Conservation (phyloP, 2,113 vertebrate species). For the Lophotis ruficrista region DNA sequence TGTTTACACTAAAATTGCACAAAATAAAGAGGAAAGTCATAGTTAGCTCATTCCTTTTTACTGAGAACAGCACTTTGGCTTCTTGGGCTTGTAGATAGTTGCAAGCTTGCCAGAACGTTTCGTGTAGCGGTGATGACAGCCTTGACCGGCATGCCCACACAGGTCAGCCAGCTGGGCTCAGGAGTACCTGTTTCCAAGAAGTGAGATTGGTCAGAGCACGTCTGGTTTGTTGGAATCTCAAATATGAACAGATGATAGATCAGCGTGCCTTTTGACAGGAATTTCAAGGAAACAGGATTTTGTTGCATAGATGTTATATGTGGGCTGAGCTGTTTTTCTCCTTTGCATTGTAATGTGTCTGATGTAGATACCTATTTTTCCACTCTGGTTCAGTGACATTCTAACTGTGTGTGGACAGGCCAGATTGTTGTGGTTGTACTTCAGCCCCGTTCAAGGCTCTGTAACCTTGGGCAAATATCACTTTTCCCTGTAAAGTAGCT, state of each 20-base stretch:
- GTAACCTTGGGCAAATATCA: background rate
- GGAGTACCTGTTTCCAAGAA: background rate
- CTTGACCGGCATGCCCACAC: background rate
- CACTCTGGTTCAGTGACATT: background rate
- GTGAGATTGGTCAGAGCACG: background rate
- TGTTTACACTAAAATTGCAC: background rate
- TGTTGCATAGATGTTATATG: background rate
- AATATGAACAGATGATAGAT: conserved; percentile 39
- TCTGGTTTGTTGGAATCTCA: conserved; percentile 22
- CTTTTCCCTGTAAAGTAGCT: background rate
- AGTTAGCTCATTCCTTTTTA: conserved; percentile 16
- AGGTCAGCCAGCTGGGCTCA: conserved; percentile 11
- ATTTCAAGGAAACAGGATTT: conserved; percentile 6
- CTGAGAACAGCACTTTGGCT: background rate
- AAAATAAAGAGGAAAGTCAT: background rate
- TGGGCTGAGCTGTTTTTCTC: conserved; percentile 17
- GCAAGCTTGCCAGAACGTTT: background rate
- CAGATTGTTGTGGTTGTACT: background rate
- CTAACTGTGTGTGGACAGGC: background rate
- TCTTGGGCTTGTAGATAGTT: background rate
- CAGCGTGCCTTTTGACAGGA: background rate
- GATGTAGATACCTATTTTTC: background rate
- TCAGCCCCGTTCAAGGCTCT: background rate
- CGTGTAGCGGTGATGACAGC: background rate
- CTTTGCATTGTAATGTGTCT: background rate